Percentiles rank a stretch among this genome's conserved stretches.
Conservation (phyloP, 2,113 vertebrate genomes). For the Aspidoscelis tigris region DNA sequence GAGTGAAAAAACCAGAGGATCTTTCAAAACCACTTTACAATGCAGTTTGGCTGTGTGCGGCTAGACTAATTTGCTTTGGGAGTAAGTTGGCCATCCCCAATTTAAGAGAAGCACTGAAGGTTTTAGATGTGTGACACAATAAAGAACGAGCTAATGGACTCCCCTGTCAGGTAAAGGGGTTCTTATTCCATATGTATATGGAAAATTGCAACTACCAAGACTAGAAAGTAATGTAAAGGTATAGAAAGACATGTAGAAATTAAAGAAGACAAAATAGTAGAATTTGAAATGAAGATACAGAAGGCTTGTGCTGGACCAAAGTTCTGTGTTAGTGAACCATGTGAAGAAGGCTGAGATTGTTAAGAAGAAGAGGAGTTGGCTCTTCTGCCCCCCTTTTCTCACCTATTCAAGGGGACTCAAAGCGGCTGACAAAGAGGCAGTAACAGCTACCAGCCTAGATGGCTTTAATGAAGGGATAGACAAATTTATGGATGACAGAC, state of each 20-base stretch:
- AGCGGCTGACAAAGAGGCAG: too few relatives aligned
- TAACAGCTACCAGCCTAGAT: too few relatives aligned
- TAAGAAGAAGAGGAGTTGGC: too few relatives aligned
- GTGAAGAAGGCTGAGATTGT: too few relatives aligned
- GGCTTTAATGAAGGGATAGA: too few relatives aligned
- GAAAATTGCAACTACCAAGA: background rate
- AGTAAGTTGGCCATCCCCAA: background rate
- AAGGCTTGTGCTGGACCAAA: background rate
- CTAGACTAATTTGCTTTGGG: background rate
- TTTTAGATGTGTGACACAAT: conserved; percentile 14
- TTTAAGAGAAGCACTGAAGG: background rate
- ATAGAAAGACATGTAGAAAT: background rate
- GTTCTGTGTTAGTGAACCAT: background rate
- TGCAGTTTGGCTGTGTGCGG: background rate
- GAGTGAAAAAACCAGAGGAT: background rate
- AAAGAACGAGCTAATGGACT: conserved; percentile 10
- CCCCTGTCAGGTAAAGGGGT: background rate
- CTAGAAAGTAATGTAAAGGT: background rate
- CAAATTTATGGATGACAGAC: too few relatives aligned
- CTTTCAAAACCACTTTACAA: background rate
- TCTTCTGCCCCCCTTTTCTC: too few relatives aligned
- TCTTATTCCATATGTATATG: background rate
- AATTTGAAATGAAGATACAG: background rate
- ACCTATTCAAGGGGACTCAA: too few relatives aligned
- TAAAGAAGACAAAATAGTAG: background rate